Base-by-base conservation (phyloP, 2,888 invertebrate species). In the Acronicta leporina region DNA sequence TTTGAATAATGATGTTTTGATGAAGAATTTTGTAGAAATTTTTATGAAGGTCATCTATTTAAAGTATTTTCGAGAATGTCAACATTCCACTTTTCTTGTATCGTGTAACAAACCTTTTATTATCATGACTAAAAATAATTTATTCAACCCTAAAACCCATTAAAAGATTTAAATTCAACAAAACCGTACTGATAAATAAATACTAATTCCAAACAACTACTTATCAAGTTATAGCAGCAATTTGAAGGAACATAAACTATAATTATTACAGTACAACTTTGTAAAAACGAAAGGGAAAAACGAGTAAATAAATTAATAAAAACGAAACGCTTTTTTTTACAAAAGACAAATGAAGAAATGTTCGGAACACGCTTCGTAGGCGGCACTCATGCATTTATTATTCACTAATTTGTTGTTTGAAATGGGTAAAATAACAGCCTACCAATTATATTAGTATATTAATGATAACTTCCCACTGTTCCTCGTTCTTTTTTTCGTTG, bases 371-470 rank as follows among this genome's bases (percentile, higher is more conserved):
- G 86, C 83, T 83, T 68, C 73, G 75, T 79, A 87, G 94, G 94
- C 92, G 93, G 83, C 67, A 30, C 89, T 86, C 91, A 89, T 94
- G 87, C 93, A 94, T 94, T 92, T 84, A 87, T 94, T 89, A 94
- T 92, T 86, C 82, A 90, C 91, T 93, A 93, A 94, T 94, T 91
- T 90, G 91, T 93, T 93, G 92, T 91, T 93, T 89, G 86, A 90
- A 89, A 84, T 83, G 85, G 86, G 84, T 87, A 83, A 92, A 92
- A 92, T 92, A 92, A 92, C 87, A 92, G 86, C 76, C 84, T 87
- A 86, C 86, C 88, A 92, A 92, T 92, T 92, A 93, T 90, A 91
- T 94, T 91, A 92, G 88, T 92, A 93, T 92, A 93, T 92, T 92
- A 92, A 93, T 92, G 88, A 91, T 87, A 68, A 75, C 85, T 72